Evolutionary conservation across 2,113 vertebrate species (phyloP).

Genomic region (Sminthopsis crassicaudata): DNA sequence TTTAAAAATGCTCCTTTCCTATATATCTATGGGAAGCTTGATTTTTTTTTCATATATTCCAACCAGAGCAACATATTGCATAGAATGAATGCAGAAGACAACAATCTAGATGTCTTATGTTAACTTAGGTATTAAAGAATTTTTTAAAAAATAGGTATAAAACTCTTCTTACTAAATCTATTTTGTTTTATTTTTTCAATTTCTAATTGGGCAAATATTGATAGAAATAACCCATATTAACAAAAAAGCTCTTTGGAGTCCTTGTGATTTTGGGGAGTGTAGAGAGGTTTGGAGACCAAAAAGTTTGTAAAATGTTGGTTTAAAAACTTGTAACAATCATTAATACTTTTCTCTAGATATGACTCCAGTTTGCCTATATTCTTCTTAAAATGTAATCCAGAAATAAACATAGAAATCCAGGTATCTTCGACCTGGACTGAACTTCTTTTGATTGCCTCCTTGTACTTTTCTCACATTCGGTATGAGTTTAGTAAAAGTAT

Average conservation of each 20-base stretch:
- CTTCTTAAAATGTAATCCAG: background rate
- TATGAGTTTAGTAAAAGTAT: background rate
- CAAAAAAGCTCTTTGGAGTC: background rate
- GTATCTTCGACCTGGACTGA: background rate
- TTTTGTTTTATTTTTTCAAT: background rate
- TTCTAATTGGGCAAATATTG: background rate
- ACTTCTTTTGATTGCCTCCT: background rate
- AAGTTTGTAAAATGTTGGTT: background rate
- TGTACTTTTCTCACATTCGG: background rate
- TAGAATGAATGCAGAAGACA: background rate
- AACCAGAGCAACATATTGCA: background rate
- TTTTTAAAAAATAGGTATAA: background rate
- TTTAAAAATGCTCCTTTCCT: background rate
- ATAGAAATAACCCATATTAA: background rate
- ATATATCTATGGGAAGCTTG: background rate
- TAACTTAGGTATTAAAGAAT: background rate
- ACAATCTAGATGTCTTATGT: background rate
- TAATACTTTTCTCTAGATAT: background rate
- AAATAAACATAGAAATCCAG: background rate
- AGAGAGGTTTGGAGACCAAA: background rate
- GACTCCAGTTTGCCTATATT: background rate
- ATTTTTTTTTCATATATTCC: background rate
- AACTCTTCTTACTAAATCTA: background rate
- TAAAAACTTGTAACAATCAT: background rate
- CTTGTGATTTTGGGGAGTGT: background rate